Base-by-base conservation (phyloP, 2,113 vertebrate genomes). In the Ptyas mucosa region DNA sequence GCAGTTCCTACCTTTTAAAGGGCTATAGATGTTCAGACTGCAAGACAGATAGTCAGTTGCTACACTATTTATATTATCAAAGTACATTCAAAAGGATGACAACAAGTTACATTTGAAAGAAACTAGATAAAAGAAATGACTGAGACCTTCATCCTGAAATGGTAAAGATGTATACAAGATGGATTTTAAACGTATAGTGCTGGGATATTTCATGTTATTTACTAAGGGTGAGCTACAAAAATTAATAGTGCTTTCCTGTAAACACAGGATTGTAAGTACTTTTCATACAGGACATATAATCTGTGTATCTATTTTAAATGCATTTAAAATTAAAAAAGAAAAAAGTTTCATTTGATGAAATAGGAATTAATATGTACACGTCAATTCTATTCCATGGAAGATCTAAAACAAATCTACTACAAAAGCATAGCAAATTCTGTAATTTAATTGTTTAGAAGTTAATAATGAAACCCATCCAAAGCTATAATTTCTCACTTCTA, bases 191-290 rank as follows among this genome's bases (percentile, higher is more conserved):
- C 1, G 24, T 51, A 75, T 23, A 46, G 8, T 26, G 14, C 53
- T 46, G 85, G 57, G 69, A 3, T 52, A 64, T 34, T 85, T 81
- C 61, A 54, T 14, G 5, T 81, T 91, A 91, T 43, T 24, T 91
- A 85, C 14, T 61, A 86, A 87, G 54, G 26, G 54, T 49, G 26
- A 43, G 23, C 39, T 86, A 91, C 92, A 91, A 87, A 91, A 49
- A 87, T 58, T 49, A 26, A 87, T 58, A 86, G 14, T 61, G 92
- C 85, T 91, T 92, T 88, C 54, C 39, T 95, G 86, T 90, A 87
- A 55, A 91, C 92, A 93, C 1, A 20, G 55, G 88, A 85, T 34
- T 29, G 29, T 92, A 94, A 95, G 90, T 91, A 94, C 89, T 88
- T 90, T 88, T 26, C 55, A 92, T 88, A n/a, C 34, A 58, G 39